Conservation (phyloP, 2,113 vertebrate species). For the Oenanthe melanoleuca region DNA sequence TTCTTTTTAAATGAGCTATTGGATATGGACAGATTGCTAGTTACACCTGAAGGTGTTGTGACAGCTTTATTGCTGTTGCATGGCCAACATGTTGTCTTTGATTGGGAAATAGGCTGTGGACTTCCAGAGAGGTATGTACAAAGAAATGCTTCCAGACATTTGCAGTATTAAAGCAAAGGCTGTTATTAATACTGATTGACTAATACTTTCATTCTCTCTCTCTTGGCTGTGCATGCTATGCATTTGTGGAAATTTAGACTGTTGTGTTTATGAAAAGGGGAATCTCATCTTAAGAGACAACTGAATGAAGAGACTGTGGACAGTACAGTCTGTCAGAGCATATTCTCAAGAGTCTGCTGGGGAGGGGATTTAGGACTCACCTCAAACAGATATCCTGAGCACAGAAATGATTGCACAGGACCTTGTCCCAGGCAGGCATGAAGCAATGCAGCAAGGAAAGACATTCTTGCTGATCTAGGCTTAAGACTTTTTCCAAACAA, state of each 20-base stretch:
- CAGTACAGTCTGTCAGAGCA: neutral
- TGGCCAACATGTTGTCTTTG: neutral
- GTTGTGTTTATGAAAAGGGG: neutral
- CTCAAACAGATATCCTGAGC: neutral
- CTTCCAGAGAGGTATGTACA: neutral
- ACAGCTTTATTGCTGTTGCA: conserved; percentile 40
- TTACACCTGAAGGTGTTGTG: neutral
- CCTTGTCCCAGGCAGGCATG: neutral
- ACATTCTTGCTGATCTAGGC: neutral
- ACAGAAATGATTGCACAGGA: neutral
- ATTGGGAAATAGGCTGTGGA: conserved; percentile 2
- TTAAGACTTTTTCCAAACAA: conserved; percentile 8
- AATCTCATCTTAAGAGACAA: neutral
- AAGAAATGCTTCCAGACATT: neutral
- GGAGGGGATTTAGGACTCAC: neutral
- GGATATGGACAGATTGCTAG: neutral
- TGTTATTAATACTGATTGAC: neutral
- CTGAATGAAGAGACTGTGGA: neutral
- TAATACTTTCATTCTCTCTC: neutral
- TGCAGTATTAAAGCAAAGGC: neutral
- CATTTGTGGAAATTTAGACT: neutral
- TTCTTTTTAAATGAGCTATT: neutral
- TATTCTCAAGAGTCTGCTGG: neutral
- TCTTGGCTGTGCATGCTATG: neutral
- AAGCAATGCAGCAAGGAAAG: neutral